Base-by-base conservation (phyloP, 23 tunicate genomes). In the Botrylloides violaceus region DNA sequence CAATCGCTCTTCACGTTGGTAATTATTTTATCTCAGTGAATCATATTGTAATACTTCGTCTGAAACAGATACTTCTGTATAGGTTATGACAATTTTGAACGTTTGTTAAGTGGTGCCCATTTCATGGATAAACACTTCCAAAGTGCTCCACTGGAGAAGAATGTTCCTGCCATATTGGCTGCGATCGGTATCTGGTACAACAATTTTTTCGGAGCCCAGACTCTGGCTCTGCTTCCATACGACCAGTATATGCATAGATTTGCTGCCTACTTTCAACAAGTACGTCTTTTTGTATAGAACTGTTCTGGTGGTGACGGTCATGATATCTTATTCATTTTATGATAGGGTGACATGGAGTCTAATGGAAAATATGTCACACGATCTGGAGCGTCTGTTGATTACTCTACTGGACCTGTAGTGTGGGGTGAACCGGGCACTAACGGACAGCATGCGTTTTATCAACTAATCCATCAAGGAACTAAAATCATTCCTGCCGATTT, bases 391-490 rank as follows among this genome's bases (percentile, higher is more conserved):
- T 73, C 72, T 47, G 99, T 86, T n/a, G 80, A 86, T 59, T 94
- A 94, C 50, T 86, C 95, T 29, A 94, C 99, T 18, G 99, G 99
- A 6, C 99, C 99, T 0, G 79, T 94, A n/a, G 93, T 94, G 15
- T 94, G 99, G 99, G 99, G 99, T 20, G 99, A 94, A 60, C 99
- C 99, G 22, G 99, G 99, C 29, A 94, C 99, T 5, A 94, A 94
- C 60, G 99, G 99, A 9, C 99, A 94, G 73, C 99, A 94, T 58
- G 99, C 99, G 4, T 94, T 94, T 55, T 94, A 94, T 63, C 99
- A 94, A 62, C 90, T 94, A 7, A 94, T 94, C 43, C 99, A 94
- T 68, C 99, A 94, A 70, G 99, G 92, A 37, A 92, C 91, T 0
- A 83, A 91, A 70, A 61, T 83, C 19, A 60, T 84, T 21, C 92